Percentiles rank a stretch among this genome's conserved stretches.
Conservation (phyloP, 2,113 vertebrate species). For the Heliornis fulica region DNA sequence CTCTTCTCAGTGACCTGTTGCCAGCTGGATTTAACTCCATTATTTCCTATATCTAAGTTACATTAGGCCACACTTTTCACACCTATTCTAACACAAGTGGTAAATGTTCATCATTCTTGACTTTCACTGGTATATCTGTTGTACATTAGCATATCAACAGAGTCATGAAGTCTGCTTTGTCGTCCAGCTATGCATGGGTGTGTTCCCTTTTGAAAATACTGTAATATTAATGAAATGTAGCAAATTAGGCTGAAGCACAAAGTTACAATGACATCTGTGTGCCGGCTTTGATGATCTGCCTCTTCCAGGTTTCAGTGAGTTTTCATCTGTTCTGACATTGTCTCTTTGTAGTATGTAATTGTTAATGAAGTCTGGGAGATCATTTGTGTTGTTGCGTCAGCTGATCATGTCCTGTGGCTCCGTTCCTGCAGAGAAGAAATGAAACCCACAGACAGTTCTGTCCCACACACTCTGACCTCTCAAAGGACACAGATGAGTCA, state of each 20-base stretch:
- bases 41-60: neutral
- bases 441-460: conserved; percentile 29
- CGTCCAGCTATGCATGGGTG: neutral
- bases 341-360: conserved; percentile 14
- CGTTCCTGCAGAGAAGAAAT: neutral
- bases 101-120: neutral
- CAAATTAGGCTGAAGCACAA: neutral
- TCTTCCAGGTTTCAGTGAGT: neutral
- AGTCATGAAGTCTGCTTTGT: neutral
- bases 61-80: neutral
- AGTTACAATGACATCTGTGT: neutral
- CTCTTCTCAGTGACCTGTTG: no score
- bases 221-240: neutral
- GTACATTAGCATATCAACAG: neutral
- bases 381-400: conserved; percentile 4
- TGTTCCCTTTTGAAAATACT: neutral
- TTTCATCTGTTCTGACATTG: conserved; percentile 22
- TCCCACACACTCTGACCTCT: conserved; percentile 50
- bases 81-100: neutral
- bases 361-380: conserved; percentile 4
- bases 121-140: neutral
- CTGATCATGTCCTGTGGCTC: conserved; percentile 31
- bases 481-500: conserved; percentile 54
- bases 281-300: neutral
- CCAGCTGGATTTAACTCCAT: no score